Percentiles rank a stretch among this genome's conserved stretches.
These are phyloP conservation scores for Muscicapa adusta DNA, from an alignment of 2,113 vertebrate species.

Conservation along the genomic window DNA sequence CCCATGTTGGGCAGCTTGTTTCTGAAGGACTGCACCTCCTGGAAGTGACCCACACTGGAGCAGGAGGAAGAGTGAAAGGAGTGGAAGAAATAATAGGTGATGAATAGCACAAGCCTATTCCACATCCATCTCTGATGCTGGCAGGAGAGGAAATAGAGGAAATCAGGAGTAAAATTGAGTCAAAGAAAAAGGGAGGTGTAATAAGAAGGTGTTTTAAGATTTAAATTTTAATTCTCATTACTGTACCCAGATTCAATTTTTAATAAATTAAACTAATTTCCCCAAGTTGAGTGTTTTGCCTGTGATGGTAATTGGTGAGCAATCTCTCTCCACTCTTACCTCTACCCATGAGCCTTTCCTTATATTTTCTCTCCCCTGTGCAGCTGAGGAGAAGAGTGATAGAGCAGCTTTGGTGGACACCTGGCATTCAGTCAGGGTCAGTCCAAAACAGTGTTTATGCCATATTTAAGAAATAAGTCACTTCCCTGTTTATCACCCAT, in stretches of 20 bases:
- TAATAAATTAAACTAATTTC: neutral
- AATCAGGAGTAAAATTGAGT: neutral
- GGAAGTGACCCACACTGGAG: neutral
- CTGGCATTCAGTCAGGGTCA: neutral
- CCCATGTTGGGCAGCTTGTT: neutral
- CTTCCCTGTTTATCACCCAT: neutral
- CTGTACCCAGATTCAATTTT: neutral
- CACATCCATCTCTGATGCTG: no score
- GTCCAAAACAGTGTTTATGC: neutral
- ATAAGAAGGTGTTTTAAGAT: neutral
- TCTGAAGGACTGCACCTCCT: no score
- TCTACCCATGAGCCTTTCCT: neutral
- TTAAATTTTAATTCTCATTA: neutral
- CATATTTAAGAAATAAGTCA: neutral
- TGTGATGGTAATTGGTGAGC: neutral
- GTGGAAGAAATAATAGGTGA: neutral
- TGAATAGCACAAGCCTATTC: neutral
- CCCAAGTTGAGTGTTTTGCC: accelerated
- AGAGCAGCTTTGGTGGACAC: neutral
- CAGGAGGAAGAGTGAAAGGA: neutral
- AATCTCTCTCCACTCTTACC: neutral
- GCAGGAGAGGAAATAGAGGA: neutral
- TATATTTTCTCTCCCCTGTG: neutral
- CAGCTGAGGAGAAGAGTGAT: neutral
- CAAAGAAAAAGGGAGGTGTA: neutral